Evolutionary conservation across 2,113 vertebrate species (phyloP).

Genomic region (Salvelinus sp.): DNA sequence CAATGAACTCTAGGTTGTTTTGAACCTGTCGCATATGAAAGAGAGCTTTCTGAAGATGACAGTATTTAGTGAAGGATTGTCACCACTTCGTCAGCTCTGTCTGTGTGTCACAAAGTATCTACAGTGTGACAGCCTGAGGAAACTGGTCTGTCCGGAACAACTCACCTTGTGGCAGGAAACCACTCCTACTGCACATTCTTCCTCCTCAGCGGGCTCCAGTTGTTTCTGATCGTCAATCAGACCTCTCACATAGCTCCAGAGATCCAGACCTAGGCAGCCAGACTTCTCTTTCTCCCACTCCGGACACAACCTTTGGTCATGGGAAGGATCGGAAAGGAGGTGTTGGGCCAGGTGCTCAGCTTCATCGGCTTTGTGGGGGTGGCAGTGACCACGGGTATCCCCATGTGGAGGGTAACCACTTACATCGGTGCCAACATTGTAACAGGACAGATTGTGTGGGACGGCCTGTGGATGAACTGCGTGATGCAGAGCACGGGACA

Average conservation of each 20-base stretch:
- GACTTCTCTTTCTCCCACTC: constrained; percentile 6
- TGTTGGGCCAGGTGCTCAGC: constrained; percentile 51
- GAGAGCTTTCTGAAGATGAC: background rate
- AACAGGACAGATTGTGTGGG: constrained; percentile 72
- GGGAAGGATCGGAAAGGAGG: constrained; percentile 62
- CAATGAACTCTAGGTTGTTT: background rate
- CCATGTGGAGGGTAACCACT: constrained; percentile 82
- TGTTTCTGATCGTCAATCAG: constrained; percentile 3
- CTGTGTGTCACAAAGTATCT: background rate
- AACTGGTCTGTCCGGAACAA: constrained; percentile 65
- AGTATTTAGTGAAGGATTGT: constrained; percentile 4
- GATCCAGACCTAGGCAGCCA: constrained; percentile 9
- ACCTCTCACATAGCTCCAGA: background rate
- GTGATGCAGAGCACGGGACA: constrained; percentile 86
- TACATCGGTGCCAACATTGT: constrained; percentile 80
- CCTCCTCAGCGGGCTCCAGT: constrained; percentile 30
- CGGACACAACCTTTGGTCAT: constrained; percentile 52
- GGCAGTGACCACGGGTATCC: constrained; percentile 76
- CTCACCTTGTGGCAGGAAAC: constrained; percentile 27
- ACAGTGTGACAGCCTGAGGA: constrained; percentile 35
- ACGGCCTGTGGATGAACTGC: constrained; percentile 93
- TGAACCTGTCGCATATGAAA: constrained; percentile 15
- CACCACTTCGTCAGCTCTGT: constrained; percentile 42
- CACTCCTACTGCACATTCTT: constrained; percentile 44
- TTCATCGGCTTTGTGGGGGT: constrained; percentile 79